phyloP scores from a whole-genome alignment of 2,113 vertebrate genomes.

The Melozone crissalis region DNA sequence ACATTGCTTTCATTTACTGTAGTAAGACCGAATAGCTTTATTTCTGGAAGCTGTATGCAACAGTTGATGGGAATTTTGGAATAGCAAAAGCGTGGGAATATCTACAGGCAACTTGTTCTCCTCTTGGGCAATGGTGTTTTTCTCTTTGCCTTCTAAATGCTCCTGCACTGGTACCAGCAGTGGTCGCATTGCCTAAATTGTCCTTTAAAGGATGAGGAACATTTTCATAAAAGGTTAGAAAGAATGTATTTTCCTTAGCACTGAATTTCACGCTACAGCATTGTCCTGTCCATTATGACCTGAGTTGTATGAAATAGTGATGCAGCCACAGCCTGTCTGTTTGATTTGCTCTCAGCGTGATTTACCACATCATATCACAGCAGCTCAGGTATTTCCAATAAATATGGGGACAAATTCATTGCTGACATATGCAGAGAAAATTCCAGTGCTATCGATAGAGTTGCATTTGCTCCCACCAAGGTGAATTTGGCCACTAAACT shows the following conservation, averaged over 20 bases:
- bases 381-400: constrained; percentile 57
- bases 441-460: background rate
- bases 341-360: constrained; percentile 59
- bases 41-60: constrained; percentile 45
- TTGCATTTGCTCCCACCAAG: constrained; percentile 23
- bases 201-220: constrained; percentile 47
- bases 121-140: background rate
- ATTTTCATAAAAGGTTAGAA: constrained; percentile 56
- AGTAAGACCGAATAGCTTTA: constrained; percentile 50
- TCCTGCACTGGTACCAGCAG: background rate
- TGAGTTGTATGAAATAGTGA: constrained; percentile 29
- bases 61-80: constrained; percentile 53
- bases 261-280: constrained; percentile 34
- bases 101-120: background rate
- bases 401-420: constrained; percentile 29
- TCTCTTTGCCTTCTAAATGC: constrained; percentile 32
- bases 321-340: constrained; percentile 50
- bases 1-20: constrained; percentile 79
- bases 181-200: background rate
- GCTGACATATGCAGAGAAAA: constrained; percentile 60
- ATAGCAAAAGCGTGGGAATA: background rate
- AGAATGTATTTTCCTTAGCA: constrained; percentile 42
- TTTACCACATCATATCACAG: constrained; percentile 55
- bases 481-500: constrained; percentile 26
- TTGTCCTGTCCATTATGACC: constrained; percentile 35